phyloP scores from a whole-genome alignment of 92 coral and sea anemone genomes.

The Phenganax stokvisi region DNA sequence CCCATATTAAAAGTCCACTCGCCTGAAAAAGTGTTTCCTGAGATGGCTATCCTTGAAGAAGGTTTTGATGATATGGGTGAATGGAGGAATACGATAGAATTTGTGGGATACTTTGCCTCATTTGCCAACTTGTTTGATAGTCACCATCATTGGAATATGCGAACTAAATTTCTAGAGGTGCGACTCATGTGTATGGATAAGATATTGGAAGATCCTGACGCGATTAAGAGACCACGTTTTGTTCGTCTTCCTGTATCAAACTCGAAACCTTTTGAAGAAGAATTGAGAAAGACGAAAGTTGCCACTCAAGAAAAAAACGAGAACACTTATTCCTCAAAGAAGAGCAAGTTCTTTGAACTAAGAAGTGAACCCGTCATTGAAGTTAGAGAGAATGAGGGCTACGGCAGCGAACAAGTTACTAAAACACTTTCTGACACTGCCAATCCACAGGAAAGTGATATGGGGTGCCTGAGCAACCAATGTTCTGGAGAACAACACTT shows the following conservation, averaged over 20 bases:
- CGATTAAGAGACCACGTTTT: neutral
- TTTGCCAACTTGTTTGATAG: conserved; percentile 5
- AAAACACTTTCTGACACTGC: too few relatives aligned
- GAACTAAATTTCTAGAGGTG: conserved; percentile 27
- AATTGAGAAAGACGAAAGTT: neutral
- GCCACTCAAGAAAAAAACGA: too few relatives aligned
- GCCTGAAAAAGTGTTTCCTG: conserved; percentile 6
- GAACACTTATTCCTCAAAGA: too few relatives aligned
- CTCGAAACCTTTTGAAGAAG: neutral
- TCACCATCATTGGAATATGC: conserved; percentile 34
- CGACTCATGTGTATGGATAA: conserved; percentile 27
- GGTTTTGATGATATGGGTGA: conserved; percentile 1
- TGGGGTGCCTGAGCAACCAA: too few relatives aligned
- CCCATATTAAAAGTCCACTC: conserved; percentile 9
- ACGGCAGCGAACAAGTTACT: too few relatives aligned
- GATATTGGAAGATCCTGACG: conserved; percentile 28
- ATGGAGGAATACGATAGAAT: conserved; percentile 4
- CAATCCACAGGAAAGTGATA: too few relatives aligned
- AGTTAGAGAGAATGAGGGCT: too few relatives aligned
- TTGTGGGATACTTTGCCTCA: neutral
- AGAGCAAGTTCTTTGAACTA: too few relatives aligned
- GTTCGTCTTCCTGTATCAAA: conserved; percentile 2
- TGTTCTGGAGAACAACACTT: too few relatives aligned
- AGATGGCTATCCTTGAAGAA: neutral
- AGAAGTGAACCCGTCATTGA: too few relatives aligned